Percentiles rank a stretch among this genome's conserved stretches.
phyloP scores from a whole-genome alignment of 30 jellyfish, hydroid and myxozoan species.

The Pelagia noctiluca region DNA sequence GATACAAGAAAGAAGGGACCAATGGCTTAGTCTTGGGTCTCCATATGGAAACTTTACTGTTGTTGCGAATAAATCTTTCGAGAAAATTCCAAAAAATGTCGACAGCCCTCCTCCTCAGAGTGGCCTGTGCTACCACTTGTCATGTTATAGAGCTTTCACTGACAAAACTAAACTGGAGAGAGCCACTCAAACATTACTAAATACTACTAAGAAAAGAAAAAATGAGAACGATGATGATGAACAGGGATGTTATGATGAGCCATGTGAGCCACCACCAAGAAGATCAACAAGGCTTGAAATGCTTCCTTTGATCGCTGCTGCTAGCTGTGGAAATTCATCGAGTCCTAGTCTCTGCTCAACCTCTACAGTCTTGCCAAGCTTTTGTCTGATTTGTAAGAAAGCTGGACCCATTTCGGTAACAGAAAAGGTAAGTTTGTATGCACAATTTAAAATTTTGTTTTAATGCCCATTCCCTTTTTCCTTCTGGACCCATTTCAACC shows the following conservation, averaged over 20 bases:
- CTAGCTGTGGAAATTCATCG: too few species aligned
- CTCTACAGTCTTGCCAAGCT: too few species aligned
- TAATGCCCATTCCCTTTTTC: too few species aligned
- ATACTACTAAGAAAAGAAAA: not conserved
- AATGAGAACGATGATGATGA: conserved; percentile 24
- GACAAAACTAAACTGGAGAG: conserved; percentile 17
- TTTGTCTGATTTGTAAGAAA: too few species aligned
- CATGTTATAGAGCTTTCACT: conserved; percentile 5
- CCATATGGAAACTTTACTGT: conserved; percentile 8
- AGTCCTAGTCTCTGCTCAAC: too few species aligned
- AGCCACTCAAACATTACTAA: conserved; percentile 4
- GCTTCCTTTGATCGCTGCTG: conserved; percentile 20
- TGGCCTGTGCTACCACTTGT: too few species aligned
- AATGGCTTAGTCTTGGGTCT: conserved; percentile 8
- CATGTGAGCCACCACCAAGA: conserved; percentile 16
- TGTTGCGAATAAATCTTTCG: conserved; percentile 1
- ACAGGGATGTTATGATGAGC: not conserved
- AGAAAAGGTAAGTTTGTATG: too few species aligned
- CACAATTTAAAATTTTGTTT: too few species aligned
- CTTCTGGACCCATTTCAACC: too few species aligned
- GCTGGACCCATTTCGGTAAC: too few species aligned
- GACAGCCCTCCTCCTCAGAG: too few species aligned
- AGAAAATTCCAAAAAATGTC: conserved; percentile 14
- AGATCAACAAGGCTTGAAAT: conserved; percentile 21
- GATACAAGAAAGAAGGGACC: conserved; percentile 18